Evolutionary conservation across 2,888 invertebrate species (phyloP), one percentile per base, ranked within the genome.

Genomic region (Leptothorax acervorum): DNA sequence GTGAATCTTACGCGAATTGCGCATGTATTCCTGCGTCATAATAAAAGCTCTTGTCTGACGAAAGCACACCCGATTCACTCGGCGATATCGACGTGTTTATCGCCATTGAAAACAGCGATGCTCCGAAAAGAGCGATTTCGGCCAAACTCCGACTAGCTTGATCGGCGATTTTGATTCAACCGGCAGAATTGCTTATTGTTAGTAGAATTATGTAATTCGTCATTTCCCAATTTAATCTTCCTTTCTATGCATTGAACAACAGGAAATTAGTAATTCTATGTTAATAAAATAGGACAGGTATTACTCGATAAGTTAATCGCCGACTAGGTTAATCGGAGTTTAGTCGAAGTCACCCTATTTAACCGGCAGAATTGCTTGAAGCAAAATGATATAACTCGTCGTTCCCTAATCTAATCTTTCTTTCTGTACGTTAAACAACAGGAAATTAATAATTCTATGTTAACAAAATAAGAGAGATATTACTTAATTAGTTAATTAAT

Each of bases 21-120:
- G 76, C 53, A 65, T 53, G 76, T 65, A 76, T 76, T 53, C 3
- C 42, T 11, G 28, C 18, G 39, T 60, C 35, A 18, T 42, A 15
- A 66, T 23, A 31, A 48, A 18, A 48, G 28, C 28, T 9, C 39
- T 35, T 8, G 15, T 35, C 15, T 45, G 15, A 53, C 53, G 12
- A 71, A 53, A 39, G 35, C 68, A 5, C 31, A 18, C 9, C 15
- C 15, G 9, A 45, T 42, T 65, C 42, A 42, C n/a, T 42, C 15
- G 42, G 2, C 39, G 42, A 28, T 28, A 45, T 66, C 28, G 15
- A 18, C 9, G 18, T 23, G 8, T 68, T 4, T 5, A 68, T 48
- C 18, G 45, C 6, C 5, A 11, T 1, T 18, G 11, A 18, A 48
- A 48, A 45, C 8, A 45, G 2, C 6, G 8, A 55, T n/a, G 11